Base-by-base conservation (phyloP, 2,113 vertebrate species). In the Brachionichthys hirsutus region DNA sequence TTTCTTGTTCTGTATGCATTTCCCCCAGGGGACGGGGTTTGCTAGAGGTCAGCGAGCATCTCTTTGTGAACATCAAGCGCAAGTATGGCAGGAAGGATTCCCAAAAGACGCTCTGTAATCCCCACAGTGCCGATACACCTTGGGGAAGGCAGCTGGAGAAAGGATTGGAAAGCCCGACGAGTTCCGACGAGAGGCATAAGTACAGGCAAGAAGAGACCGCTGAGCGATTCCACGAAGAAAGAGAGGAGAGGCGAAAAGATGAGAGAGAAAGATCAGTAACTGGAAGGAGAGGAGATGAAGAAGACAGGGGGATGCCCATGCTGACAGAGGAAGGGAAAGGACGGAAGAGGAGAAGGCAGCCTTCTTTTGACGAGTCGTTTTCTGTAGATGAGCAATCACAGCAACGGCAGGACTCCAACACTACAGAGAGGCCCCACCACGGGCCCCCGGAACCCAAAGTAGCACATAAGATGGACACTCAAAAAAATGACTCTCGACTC, bases 1-100 rank as follows among this genome's bases (percentile, higher is more conserved):
- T 62, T 56, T 34, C 36, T 68, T 36, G 70, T 62, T 73, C 41
- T 84, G 55, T 78, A 3, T 62, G 41, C 43, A 35, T 90, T n/a
- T 90, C 34, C 71, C 87, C 30, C 56, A 94, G 93, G 80, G 95
- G 95, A 40, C 90, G 85, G 42, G 85, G 90, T 48, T 77, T 93
- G 46, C 92, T 93, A 80, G 95, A 97, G 51, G 79, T 88, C 77
- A 84, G 90, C 0, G 93, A 98, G 53, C 94, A 94, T 77, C 91
- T 92, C 16, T 17, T 87, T 46, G 89, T 90, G 24, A 92, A 90
- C 80, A 90, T 89, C 55, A 97, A 98, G 91, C 94, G 95, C 80
- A 98, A 98, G 83, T 94, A 94, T 55, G 93, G 90, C 78, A 95
- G 94, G 83, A 98, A 95, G 78, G 94, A 98, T 51, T 85, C 92